These are phyloP conservation scores for Nephrotoma appendiculata DNA, from an alignment of 2,888 invertebrate species.

Conservation along the genomic window DNA sequence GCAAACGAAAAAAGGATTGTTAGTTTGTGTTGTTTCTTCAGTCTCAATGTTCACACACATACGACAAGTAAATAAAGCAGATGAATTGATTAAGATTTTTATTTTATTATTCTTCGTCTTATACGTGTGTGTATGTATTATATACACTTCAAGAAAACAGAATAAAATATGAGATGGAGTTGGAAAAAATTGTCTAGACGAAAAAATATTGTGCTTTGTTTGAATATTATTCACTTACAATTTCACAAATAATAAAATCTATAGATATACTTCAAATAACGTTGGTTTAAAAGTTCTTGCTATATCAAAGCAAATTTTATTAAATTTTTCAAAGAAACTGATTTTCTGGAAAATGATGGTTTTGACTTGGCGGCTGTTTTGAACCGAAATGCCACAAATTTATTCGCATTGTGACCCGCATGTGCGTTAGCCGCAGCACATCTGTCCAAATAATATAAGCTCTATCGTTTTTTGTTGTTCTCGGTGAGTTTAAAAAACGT, in stretches of 20 bases:
- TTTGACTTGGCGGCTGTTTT: too few species aligned
- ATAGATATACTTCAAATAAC: not conserved
- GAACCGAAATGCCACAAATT: too few species aligned
- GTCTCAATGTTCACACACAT: not conserved
- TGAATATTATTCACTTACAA: not conserved
- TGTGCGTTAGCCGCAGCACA: not conserved
- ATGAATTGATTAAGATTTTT: not conserved
- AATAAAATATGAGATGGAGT: not conserved
- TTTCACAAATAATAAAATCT: not conserved
- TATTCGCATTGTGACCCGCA: too few species aligned
- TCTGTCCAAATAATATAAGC: not conserved
- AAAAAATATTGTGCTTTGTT: not conserved
- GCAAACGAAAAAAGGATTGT: not conserved
- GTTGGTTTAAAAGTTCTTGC: too few species aligned
- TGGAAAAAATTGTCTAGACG: not conserved
- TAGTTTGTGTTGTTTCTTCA: not conserved
- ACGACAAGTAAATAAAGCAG: not conserved
- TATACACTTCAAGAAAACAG: not conserved
- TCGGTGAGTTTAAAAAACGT: not conserved
- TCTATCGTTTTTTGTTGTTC: not conserved
- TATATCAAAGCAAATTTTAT: too few species aligned
- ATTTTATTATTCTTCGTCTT: not conserved
- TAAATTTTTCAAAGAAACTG: too few species aligned
- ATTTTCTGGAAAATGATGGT: too few species aligned
- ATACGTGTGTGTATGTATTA: not conserved